These are phyloP conservation scores for Montipora foliosa DNA, from an alignment of 64 coral and sea anemone genomes.

Conservation along the genomic window DNA sequence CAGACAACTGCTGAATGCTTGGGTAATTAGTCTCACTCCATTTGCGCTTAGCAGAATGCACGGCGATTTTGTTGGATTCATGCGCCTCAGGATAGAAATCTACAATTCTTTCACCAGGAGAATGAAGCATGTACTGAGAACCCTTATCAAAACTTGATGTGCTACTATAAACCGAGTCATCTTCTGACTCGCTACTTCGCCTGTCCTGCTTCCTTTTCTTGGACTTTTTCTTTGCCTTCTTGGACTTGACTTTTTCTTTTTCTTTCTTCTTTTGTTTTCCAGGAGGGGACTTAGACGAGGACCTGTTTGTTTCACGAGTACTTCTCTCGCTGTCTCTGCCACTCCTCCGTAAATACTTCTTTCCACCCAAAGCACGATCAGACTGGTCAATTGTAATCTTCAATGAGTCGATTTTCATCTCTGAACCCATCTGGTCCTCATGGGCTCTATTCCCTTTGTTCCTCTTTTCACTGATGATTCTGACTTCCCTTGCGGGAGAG, in stretches of 20 bases:
- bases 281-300: constrained; percentile 23
- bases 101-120: constrained; percentile 13
- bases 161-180: constrained; percentile 40
- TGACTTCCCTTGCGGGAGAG: constrained; percentile 13
- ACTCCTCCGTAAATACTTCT: neutral
- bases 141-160: constrained; percentile 1
- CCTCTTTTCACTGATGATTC: constrained; percentile 20
- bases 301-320: neutral
- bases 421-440: neutral
- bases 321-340: neutral
- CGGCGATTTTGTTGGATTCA: constrained; percentile 31
- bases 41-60: constrained; percentile 21
- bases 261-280: constrained; percentile 41
- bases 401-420: constrained; percentile 7
- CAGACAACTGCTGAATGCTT: neutral
- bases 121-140: neutral
- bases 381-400: constrained; percentile 42
- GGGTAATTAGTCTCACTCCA: neutral
- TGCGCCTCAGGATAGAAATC: constrained; percentile 1
- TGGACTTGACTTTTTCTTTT: constrained; percentile 31
- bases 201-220: constrained; percentile 34
- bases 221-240: constrained; percentile 49
- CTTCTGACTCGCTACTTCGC: neutral
- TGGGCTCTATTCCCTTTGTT: neutral
- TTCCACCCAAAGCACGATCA: neutral